Conservation (phyloP, 2,888 invertebrate genomes). For the Tenthredo mesomela region DNA sequence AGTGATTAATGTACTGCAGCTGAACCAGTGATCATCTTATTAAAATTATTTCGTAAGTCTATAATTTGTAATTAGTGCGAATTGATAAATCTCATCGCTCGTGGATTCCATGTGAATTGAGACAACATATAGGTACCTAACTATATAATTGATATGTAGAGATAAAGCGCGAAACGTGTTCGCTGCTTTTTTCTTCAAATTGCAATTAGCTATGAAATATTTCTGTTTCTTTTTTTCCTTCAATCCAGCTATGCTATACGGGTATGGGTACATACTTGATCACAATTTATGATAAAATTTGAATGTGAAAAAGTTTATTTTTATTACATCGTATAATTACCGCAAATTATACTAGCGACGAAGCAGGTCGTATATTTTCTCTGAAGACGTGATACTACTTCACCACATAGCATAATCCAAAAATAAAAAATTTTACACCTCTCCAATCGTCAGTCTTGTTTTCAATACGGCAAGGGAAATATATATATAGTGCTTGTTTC, state of each 20-base stretch:
- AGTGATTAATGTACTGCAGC: not conserved
- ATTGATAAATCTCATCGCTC: not conserved
- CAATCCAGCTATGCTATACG: not conserved
- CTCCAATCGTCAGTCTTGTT: not conserved
- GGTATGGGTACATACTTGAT: not conserved
- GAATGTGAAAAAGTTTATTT: not conserved
- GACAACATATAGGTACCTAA: not conserved
- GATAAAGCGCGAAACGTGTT: not conserved
- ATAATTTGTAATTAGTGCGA: constrained; percentile 5
- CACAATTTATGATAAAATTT: not conserved
- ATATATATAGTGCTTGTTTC: constrained; percentile 9
- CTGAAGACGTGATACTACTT: not conserved
- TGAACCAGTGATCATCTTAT: not conserved
- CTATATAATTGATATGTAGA: not conserved
- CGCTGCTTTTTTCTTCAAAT: constrained; percentile 7
- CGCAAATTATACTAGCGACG: not conserved
- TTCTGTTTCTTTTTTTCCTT: not conserved
- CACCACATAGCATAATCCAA: not conserved
- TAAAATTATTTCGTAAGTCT: not conserved
- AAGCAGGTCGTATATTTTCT: not conserved
- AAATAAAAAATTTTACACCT: not conserved
- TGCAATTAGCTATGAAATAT: not conserved
- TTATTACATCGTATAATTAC: constrained; percentile 6
- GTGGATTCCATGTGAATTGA: not conserved
- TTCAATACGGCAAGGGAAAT: not conserved